phyloP scores from a whole-genome alignment of 2,797 vertebrate species.

The Setipinna tenuifilis region DNA sequence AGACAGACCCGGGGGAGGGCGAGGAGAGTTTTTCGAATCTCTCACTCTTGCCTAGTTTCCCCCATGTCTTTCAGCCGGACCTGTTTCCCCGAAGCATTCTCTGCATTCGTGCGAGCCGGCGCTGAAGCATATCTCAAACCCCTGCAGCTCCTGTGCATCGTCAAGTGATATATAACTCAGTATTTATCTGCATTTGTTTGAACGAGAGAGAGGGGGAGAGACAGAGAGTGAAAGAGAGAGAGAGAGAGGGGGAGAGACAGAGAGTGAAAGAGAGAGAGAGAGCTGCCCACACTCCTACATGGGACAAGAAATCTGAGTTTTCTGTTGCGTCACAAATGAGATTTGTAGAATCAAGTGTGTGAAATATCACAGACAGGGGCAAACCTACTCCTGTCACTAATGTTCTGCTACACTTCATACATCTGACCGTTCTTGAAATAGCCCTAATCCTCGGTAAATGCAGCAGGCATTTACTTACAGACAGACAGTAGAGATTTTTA shows the following conservation, averaged over 20 bases:
- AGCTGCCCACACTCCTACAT: not conserved
- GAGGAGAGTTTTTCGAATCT: slow-evolving; percentile 2
- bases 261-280: too few species aligned
- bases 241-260: too few species aligned
- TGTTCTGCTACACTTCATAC: not conserved
- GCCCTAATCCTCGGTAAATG: too few species aligned
- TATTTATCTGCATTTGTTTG: slow-evolving; percentile 9
- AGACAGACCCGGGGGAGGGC: not conserved
- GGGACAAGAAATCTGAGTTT: not conserved
- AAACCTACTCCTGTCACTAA: not conserved
- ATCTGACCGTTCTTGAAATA: not conserved
- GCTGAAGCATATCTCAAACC: not conserved
- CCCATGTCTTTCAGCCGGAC: slow-evolving; percentile 20
- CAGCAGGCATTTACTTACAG: too few species aligned
- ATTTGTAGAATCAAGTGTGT: not conserved
- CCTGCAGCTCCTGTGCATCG: slow-evolving; percentile 15
- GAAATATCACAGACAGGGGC: not conserved
- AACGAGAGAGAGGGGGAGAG: not conserved
- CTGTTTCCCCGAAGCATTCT: not conserved
- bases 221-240: too few species aligned
- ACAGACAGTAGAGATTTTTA: too few species aligned
- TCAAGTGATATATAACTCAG: slow-evolving; percentile 23
- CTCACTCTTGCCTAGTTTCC: slow-evolving; percentile 12
- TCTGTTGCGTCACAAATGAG: not conserved
- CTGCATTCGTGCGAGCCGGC: not conserved